Evolutionary conservation across 2,888 invertebrate genomes (phyloP), one percentile per base, ranked within the genome.

Genomic region (Poecilobothrus nobilitatus): DNA sequence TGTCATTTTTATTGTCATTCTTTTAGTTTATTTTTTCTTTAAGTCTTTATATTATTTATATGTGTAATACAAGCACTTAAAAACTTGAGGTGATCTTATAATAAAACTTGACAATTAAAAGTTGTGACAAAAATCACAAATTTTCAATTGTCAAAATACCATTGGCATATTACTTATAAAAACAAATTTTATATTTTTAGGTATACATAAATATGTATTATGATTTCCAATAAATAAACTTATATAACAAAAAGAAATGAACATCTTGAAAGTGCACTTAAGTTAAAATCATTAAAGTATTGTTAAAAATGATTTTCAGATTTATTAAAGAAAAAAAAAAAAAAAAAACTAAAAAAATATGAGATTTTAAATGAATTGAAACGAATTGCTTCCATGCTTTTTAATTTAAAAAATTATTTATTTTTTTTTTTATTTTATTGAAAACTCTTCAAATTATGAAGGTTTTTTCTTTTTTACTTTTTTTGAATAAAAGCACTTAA

Each of bases 131-230:
- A 53, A 53, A 53, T 53, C 53, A 53, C 53, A 53, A 53, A 18
- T 53, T 53, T n/a, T 53, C 53, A 53, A 53, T 53, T 53, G 53
- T 53, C 53, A 53, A 53, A 37, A 53, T 53, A 53, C 18, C 53
- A 53, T 53, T 53, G 53, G 15, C 53, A 53, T 53, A 12, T 18
- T 53, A n/a, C 15, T 53, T 18, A 53, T 53, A 53, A 18, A 53
- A 53, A 53, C n/a, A 15, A 37, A 8, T 37, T 37, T 12, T 8
- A 34, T n/a, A n/a, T 37, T 37, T 37, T 37, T 37, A 8, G 2
- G 7, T 37, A 37, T 37, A 37, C 37, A 27, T n/a, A n/a, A n/a
- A n/a, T n/a, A n/a, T 27, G 27, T 37, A 37, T 37, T 37, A 37
- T 37, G 8, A 12, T 37, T 37, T 37, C 7, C 37, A 37, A 27